Base-by-base conservation (phyloP, 2,113 vertebrate genomes). In the Nibea albiflora region DNA sequence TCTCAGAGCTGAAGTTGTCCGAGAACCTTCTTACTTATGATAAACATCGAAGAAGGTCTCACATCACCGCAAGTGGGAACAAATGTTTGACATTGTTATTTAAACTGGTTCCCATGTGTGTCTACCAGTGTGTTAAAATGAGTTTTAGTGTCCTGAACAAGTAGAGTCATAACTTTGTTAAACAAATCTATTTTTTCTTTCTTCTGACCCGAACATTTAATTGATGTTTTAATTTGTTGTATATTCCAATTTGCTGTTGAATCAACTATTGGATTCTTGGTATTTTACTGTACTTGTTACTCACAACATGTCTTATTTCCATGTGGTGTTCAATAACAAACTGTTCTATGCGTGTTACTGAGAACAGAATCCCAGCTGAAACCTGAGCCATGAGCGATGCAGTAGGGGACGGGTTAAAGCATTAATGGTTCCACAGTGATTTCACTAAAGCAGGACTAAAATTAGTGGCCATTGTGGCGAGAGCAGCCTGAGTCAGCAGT, bases 401-500 rank as follows among this genome's bases (percentile, higher is more conserved):
- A 76, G 81, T 54, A 80, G 69, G 17, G 68, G 67, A 80, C 5
- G 80, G 76, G 87, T 90, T 86, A 76, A 85, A 83, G 80, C 85
- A 86, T 88, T 92, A 90, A 85, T 90, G 84, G 78, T 73, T 83
- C 73, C 77, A 66, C 82, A 63, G 67, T 73, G 68, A 88, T 89
- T 90, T 88, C 78, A 79, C 87, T 54, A 52, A 76, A 78, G 68
- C 69, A 70, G 76, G 70, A 82, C 60, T 87, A 86, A 90, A 87
- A 85, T 93, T 94, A 84, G 95, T 90, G 94, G 95, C 73, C 80
- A 76, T 66, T 87, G 90, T 91, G 92, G 80, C 88, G 79, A 88
- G 83, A 94, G 88, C 85, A 81, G 70, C 93, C 94, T 94, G 94
- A 96, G 91, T 96, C 95, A 96, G 94, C 96, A 93, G 90, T 88